Base-by-base conservation (phyloP, 2,888 invertebrate species). In the Calephelis perditalis region DNA sequence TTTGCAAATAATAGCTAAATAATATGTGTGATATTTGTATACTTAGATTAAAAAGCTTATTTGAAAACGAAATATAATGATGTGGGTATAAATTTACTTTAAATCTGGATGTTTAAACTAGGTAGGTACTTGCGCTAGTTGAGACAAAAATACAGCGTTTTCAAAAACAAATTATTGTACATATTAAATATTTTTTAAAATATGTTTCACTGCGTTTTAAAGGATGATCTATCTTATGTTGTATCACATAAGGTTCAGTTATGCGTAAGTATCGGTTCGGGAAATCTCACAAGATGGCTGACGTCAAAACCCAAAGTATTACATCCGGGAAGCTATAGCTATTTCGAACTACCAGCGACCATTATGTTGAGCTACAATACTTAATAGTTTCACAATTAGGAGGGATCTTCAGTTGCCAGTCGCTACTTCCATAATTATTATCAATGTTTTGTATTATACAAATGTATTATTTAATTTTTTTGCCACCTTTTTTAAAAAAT, bases 271-370 rank as follows among this genome's bases (percentile, higher is more conserved):
- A 12, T 62, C 62, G 69, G 74, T 77, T 79, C 76, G 73, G 76
- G 76, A 79, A 81, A 78, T 81, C 79, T 75, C 75, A 71, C 73
- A 78, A 86, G 83, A 84, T 86, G 76, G 66, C 68, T 85, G 86
- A 87, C 86, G 87, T 85, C 82, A 84, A 59, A 45, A 49, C 49
- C 49, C 73, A 73, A 69, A 65, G 70, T 65, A 65, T 63, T 65
- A 83, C 85, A 87, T 88, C 86, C 87, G 87, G 87, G 87, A 88
- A 86, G 85, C 82, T 73, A 79, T 71, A 77, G 84, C 82, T 84
- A 85, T 86, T 84, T 85, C 76, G 73, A 82, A 78, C 76, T 62
- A 44, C 59, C 57, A 60, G 40, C 45, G 66, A 58, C 67, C 67
- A 65, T 49, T 52, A 15, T 10, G 7, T 44, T 68, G 68, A 65